Percentiles rank a stretch among this genome's conserved stretches.
Evolutionary conservation across 2,888 invertebrate genomes (phyloP).

Genomic region (Didymodactylos carnosus): DNA sequence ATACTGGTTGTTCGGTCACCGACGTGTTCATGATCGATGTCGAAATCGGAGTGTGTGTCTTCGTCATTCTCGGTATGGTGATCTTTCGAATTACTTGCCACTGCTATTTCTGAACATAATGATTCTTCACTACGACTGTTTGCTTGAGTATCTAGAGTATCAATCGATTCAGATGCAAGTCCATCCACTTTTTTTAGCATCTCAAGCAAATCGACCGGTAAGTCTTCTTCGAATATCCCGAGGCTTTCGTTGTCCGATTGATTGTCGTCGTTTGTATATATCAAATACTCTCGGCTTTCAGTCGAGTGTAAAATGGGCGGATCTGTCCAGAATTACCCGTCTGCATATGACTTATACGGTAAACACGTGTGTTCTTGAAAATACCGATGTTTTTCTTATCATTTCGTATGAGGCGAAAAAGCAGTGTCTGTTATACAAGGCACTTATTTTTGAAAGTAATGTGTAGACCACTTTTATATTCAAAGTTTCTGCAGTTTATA

Average conservation of each 20-base stretch:
- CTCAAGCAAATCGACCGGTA: not conserved
- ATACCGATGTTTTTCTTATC: no score
- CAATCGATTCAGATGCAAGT: not conserved
- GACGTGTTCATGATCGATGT: not conserved
- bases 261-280: no score
- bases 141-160: not conserved
- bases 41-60: not conserved
- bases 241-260: not conserved
- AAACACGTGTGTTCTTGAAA: no score
- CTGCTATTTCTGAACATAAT: not conserved
- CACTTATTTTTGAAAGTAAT: no score
- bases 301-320: no score
- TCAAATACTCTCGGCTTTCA: no score
- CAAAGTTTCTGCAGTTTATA: no score
- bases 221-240: not conserved
- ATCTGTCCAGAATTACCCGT: no score
- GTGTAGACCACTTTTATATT: no score
- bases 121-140: not conserved
- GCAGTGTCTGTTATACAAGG: no score
- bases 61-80: not conserved
- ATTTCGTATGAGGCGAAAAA: no score
- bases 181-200: not conserved
- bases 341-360: no score
- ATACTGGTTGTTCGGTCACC: not conserved
- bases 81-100: not conserved